Evolutionary conservation across 2,888 invertebrate genomes (phyloP).

Genomic region (Pecten maximus): DNA sequence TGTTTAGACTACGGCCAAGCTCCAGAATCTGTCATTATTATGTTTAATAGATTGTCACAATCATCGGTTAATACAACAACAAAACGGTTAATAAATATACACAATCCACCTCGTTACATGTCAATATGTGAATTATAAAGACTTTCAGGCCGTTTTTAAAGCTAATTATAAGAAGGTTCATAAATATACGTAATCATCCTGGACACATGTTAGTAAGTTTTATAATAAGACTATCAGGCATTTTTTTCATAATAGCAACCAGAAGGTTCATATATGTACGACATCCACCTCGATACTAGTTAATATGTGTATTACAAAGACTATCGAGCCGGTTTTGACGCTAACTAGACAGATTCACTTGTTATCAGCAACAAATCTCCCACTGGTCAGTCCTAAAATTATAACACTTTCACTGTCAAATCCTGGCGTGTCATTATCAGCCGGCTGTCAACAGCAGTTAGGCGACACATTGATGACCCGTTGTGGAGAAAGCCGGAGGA

Average conservation of each 20-base stretch:
- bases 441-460: background rate
- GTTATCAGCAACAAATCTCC: constrained; percentile 2
- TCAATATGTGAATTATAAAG: no score
- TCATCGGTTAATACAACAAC: background rate
- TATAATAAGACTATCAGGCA: no score
- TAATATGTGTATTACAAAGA: background rate
- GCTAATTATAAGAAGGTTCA: no score
- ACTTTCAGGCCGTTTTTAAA: no score
- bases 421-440: background rate
- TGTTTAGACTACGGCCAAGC: no score
- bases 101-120: background rate
- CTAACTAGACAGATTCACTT: background rate
- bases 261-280: no score
- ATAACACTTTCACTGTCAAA: background rate
- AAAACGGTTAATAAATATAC: background rate
- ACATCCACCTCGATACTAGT: background rate
- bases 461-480: background rate
- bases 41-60: no score
- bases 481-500: background rate
- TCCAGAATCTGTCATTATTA: no score
- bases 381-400: background rate
- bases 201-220: no score
- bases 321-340: background rate
- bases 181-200: no score
- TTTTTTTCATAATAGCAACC: no score